These are phyloP conservation scores for Castor canadensis DNA, from an alignment of 2,113 vertebrate species.

Conservation along the genomic window DNA sequence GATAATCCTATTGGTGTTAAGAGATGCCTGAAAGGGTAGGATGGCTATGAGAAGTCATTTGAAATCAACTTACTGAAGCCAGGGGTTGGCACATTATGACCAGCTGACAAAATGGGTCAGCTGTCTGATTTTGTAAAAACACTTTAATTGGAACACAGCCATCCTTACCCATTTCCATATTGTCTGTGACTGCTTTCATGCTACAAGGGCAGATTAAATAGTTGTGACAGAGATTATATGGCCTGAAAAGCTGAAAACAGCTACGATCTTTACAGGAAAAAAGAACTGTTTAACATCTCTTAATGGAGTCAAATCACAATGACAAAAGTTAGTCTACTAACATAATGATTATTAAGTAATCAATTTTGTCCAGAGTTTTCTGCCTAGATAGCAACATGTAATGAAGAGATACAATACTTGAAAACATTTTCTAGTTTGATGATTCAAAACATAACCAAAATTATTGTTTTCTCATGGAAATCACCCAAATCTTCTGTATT, in stretches of 20 bases:
- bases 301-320: background rate
- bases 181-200: background rate
- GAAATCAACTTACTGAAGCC: background rate
- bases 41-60: background rate
- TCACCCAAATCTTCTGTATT: background rate
- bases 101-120: background rate
- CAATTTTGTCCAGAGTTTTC: background rate
- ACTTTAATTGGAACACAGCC: background rate
- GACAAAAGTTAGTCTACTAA: background rate
- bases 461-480: background rate
- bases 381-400: background rate
- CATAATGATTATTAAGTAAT: background rate
- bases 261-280: background rate
- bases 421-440: constrained; percentile 25
- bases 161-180: background rate
- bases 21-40: background rate
- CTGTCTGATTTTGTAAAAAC: background rate
- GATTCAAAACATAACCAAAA: background rate
- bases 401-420: background rate
- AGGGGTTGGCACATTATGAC: background rate
- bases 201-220: background rate
- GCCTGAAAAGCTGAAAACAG: background rate
- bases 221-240: background rate
- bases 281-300: background rate
- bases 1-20: constrained; percentile 6